Evolutionary conservation across 1,140 invertebrate species (phyloP), one percentile per base, ranked within the genome.

Genomic region (Aplysia californica): DNA sequence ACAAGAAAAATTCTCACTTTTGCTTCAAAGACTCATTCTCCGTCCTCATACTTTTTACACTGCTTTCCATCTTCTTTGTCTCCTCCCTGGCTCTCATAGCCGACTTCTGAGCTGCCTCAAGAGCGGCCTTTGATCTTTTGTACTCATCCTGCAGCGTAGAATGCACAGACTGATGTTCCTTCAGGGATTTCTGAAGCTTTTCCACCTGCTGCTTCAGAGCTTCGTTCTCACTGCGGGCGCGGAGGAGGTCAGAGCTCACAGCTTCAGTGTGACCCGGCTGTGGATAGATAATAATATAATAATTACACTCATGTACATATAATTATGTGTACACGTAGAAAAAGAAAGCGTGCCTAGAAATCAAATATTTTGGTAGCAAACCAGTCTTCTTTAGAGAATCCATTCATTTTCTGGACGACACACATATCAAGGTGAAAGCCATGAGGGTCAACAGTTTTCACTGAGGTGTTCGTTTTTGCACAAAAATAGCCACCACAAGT

Each of bases 21-120:
- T 82, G 80, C 73, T 85, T 87, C 2, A 86, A 68, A 0, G 72
- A 50, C 36, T 87, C 86, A 44, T 85, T 85, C 76, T 86, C 86
- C 0, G 80, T 71, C 75, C 84, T 85, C 15, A 80, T 68, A 6
- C 74, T 65, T n/a, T 76, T 79, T 0, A 87, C 33, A 36, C 73
- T 84, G 10, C 75, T 75, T 76, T 87, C 85, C 70, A 85, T 71
- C 3, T 79, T 79, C 50, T 78, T 81, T 23, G 82, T 82, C 23
- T 87, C 86, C 75, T 84, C 80, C 10, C 82, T 78, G 3, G 83
- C 80, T 66, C 83, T 84, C 75, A 86, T 85, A 71, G 83, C 78
- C 0, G 84, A 82, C 58, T 82, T 82, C 67, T 87, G 83, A 20
- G 85, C 80, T 0, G 85, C 76, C 20, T 87, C 86, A 33, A 84